Evolutionary conservation across 1,140 invertebrate species (phyloP).

Genomic region (Lordiphosa mommai): DNA sequence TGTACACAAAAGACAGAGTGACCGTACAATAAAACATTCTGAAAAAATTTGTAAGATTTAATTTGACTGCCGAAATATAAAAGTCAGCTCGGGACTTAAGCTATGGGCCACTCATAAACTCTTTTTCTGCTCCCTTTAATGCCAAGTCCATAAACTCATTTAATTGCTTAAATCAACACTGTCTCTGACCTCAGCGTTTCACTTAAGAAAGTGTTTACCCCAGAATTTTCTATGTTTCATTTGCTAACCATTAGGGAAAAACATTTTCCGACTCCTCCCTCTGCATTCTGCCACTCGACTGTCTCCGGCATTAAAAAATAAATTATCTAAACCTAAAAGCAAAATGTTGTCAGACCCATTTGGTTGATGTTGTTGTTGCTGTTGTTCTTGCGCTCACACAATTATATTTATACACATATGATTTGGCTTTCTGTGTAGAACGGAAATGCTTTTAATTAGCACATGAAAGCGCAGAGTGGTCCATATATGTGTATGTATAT

Average conservation of each 20-base stretch:
- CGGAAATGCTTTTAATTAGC: slow-evolving; percentile 47
- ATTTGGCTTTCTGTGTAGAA: slow-evolving; percentile 10
- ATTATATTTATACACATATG: slow-evolving; percentile 13
- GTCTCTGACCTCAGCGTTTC: neutral
- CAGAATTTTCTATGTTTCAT: neutral
- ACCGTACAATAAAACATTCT: too few species aligned
- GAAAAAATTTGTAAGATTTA: too few species aligned
- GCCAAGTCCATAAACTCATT: too few species aligned
- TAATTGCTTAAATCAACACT: neutral
- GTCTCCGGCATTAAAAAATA: slow-evolving; percentile 18
- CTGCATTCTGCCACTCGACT: neutral
- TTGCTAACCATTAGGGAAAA: slow-evolving; percentile 4
- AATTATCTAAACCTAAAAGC: slow-evolving; percentile 43
- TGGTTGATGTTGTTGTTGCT: slow-evolving; percentile 17
- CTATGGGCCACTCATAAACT: too few species aligned
- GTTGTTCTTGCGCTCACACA: slow-evolving; percentile 6
- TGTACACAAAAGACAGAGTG: too few species aligned
- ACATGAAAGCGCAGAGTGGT: slow-evolving; percentile 36
- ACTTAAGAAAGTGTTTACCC: neutral
- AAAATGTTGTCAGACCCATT: slow-evolving; percentile 36
- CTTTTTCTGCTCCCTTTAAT: too few species aligned
- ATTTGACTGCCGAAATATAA: too few species aligned
- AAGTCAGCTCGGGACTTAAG: too few species aligned
- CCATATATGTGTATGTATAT: slow-evolving; percentile 11
- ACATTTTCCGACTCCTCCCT: neutral